A percentile compares a stretch with the other conserved stretches of the same genome.
These are phyloP conservation scores for Silurus lanzhouensis DNA, from an alignment of 2,797 vertebrate genomes.

Conservation along the genomic window DNA sequence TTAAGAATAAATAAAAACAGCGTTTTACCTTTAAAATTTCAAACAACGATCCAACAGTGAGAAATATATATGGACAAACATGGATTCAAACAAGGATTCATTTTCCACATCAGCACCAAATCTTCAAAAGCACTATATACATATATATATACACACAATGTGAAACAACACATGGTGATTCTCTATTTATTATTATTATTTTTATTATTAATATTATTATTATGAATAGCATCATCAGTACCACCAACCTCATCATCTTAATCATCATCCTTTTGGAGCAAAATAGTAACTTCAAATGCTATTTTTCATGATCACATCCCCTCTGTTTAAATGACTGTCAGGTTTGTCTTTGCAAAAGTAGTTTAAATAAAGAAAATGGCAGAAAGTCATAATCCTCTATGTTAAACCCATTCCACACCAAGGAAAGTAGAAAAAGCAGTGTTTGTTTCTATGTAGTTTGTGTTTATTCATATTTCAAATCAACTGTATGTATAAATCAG, in stretches of 20 bases:
- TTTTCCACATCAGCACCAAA: not conserved
- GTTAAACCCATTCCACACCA: not conserved
- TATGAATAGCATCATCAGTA: not conserved
- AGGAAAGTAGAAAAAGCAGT: not conserved
- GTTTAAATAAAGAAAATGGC: not conserved
- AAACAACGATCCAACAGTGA: not conserved
- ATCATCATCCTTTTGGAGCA: not conserved
- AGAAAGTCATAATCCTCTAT: not conserved
- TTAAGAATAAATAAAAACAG: conserved; percentile 4
- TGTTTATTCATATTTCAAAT: not conserved
- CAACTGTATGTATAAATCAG: not conserved
- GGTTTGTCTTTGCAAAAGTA: not conserved
- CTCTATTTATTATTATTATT: not conserved
- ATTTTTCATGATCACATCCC: not conserved
- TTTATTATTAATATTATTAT: not conserved
- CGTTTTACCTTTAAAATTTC: conserved; percentile 24
- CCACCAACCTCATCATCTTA: no score
- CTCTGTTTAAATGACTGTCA: not conserved
- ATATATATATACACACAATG: no score
- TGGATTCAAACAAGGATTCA: not conserved
- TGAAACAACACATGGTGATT: no score
- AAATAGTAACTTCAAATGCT: not conserved
- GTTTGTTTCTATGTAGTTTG: not conserved
- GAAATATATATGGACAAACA: not conserved
- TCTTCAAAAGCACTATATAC: not conserved